phyloP scores from a whole-genome alignment of 64 coral and sea anemone genomes.

The Stichodactyla helianthus region DNA sequence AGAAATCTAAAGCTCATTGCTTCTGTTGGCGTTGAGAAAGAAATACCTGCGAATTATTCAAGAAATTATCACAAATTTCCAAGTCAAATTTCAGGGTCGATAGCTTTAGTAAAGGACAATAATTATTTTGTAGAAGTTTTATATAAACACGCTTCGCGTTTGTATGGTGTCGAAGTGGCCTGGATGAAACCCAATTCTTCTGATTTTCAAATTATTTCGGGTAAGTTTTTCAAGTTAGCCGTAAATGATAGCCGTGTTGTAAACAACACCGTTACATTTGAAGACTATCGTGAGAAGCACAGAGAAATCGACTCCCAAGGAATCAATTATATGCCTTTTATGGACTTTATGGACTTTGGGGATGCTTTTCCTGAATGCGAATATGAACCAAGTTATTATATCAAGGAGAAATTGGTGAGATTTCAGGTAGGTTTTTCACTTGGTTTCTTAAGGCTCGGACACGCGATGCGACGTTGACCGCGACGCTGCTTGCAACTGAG shows the following conservation, averaged over 20 bases:
- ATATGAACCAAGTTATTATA: constrained; percentile 82
- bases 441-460: no score
- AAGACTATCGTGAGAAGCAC: constrained; percentile 34
- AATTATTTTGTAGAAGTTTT: constrained; percentile 61
- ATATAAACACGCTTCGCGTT: constrained; percentile 58
- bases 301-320: constrained; percentile 11
- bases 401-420: constrained; percentile 65
- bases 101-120: constrained; percentile 10
- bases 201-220: constrained; percentile 40
- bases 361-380: constrained; percentile 32
- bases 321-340: constrained; percentile 26
- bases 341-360: constrained; percentile 20
- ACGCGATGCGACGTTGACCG: no score
- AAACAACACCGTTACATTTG: constrained; percentile 30
- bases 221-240: constrained; percentile 18
- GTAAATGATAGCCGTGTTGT: constrained; percentile 61
- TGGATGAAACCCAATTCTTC: constrained; percentile 34
- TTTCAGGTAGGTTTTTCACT: constrained; percentile 50
- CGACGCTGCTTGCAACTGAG: no score
- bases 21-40: constrained; percentile 24
- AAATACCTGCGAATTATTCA: constrained; percentile 9
- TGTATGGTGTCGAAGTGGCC: constrained; percentile 36
- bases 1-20: constrained; percentile 43
- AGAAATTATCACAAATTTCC: constrained; percentile 35
- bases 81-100: constrained; percentile 52